phyloP scores from a whole-genome alignment of 1,140 invertebrate species.

The Papilio glaucus region DNA sequence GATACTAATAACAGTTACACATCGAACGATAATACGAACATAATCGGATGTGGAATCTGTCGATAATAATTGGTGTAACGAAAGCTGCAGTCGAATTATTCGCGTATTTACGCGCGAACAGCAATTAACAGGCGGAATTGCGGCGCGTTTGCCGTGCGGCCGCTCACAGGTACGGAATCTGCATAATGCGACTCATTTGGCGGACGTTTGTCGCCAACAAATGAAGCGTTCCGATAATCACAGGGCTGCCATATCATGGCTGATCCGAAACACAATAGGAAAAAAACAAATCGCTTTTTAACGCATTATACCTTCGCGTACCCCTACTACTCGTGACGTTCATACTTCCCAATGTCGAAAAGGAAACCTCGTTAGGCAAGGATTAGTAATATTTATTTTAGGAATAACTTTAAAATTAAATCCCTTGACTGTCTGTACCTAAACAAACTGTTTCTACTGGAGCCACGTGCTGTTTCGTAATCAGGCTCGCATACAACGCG shows the following conservation, averaged over 20 bases:
- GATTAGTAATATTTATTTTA: too few species aligned
- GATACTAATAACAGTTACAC: conserved; percentile 49
- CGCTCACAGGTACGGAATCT: conserved; percentile 61
- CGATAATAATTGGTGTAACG: conserved; percentile 29
- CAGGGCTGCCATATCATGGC: conserved; percentile 7
- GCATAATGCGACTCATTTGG: conserved; percentile 74
- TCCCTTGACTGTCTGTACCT: too few species aligned
- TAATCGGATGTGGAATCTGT: conserved; percentile 29
- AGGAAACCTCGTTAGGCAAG: too few species aligned
- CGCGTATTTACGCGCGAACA: conserved; percentile 32
- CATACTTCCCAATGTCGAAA: too few species aligned
- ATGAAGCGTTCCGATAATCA: conserved; percentile 59
- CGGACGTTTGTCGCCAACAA: conserved; percentile 68
- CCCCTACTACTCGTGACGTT: not conserved
- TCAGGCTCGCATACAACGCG: too few species aligned
- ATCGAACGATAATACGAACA: conserved; percentile 25
- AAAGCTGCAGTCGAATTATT: conserved; percentile 29
- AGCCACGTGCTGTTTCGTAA: too few species aligned
- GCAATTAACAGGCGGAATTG: conserved; percentile 45
- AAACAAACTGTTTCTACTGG: too few species aligned
- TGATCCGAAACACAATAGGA: not conserved
- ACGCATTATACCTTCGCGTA: not conserved
- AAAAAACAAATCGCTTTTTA: not conserved
- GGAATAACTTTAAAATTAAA: too few species aligned
- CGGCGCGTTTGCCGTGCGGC: conserved; percentile 47